Percentiles rank a stretch among this genome's conserved stretches.
Conservation (phyloP, 1,140 invertebrate genomes). For the Heliconius hewitsoni region DNA sequence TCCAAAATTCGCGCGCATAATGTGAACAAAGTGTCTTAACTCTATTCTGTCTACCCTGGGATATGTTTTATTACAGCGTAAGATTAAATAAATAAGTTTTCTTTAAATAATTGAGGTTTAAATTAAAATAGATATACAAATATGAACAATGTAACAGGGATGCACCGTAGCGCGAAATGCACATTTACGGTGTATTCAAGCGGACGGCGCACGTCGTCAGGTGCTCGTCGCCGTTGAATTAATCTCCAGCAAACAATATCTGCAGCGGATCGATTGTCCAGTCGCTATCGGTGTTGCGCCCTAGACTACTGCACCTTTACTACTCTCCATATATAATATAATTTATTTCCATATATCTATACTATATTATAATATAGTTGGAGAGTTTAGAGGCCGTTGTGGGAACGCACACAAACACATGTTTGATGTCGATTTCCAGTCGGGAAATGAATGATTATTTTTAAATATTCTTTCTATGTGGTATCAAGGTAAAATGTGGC, state of each 20-base stretch:
- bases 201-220: slow-evolving; percentile 9
- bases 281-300: neutral
- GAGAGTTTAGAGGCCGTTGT: too few species aligned
- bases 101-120: neutral
- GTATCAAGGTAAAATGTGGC: too few species aligned
- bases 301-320: neutral
- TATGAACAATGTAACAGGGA: slow-evolving; percentile 9
- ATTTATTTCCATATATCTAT: neutral
- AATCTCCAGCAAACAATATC: slow-evolving; percentile 29
- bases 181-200: slow-evolving; percentile 4
- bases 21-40: too few species aligned
- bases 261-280: slow-evolving; percentile 26
- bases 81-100: too few species aligned
- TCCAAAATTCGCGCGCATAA: too few species aligned
- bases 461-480: too few species aligned
- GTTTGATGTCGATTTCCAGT: too few species aligned
- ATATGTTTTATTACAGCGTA: too few species aligned
- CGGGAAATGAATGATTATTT: too few species aligned
- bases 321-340: neutral
- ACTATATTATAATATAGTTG: neutral
- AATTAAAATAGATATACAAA: neutral
- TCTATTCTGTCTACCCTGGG: too few species aligned
- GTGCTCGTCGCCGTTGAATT: slow-evolving; percentile 21
- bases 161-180: slow-evolving; percentile 12
- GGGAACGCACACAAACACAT: too few species aligned